Evolutionary conservation across 2,888 invertebrate genomes (phyloP), one percentile per base, ranked within the genome.

Genomic region (Hoplodrina ambigua): DNA sequence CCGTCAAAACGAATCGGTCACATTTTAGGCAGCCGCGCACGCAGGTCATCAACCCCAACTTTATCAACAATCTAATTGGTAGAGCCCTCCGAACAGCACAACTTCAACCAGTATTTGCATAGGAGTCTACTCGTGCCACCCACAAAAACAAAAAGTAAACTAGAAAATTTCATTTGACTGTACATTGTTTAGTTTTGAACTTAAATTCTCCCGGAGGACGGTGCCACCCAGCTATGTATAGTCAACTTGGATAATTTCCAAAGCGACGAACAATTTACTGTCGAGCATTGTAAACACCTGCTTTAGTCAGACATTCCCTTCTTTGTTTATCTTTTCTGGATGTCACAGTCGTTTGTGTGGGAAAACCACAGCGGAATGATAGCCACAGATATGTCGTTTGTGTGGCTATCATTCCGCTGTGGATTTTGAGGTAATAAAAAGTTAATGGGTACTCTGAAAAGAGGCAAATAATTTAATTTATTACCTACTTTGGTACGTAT

Each of bases 11-110:
- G 87, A 92, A 86, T 86, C 85, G 85, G 82, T 90, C 87, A 90
- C 92, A 93, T 92, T 89, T 90, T 85, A 88, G 87, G 85, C 87
- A 91, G 92, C 93, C 94, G 94, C 93, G 94, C 92, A 92, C 91
- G 87, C 88, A 91, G 89, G 90, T 92, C 92, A 84, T 88, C 87
- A 90, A 96, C 93, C 94, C 93, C 90, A 90, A 93, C 88, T 94
- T 61, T 94, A 93, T 93, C 92, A 92, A 91, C 92, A 91, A 91
- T 93, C 89, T 90, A 92, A 91, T 90, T 90, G 88, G 88, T 92
- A 87, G 88, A 89, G 90, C 90, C 90, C 89, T 86, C 84, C 78
- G 75, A 82, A 80, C 73, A 66, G 57, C 71, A 74, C 41, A 89
- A 85, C 83, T 87, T 79, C 78, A 79, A 81, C 66, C 83, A 75